A percentile compares a stretch with the other conserved stretches of the same genome.
Conservation (phyloP, 2,888 invertebrate genomes). For the Operophtera brumata region DNA sequence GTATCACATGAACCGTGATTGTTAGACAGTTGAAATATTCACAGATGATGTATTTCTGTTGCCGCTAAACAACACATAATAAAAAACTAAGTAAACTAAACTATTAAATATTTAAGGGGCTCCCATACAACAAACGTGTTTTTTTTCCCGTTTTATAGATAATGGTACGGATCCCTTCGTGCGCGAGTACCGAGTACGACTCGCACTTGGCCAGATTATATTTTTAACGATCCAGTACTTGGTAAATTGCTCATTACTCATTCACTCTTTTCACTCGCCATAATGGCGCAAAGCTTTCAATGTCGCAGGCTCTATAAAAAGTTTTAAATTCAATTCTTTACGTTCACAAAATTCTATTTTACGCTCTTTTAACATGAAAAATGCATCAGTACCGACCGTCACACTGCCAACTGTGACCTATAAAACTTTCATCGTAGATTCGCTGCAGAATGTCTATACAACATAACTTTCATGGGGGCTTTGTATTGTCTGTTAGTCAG, state of each 20-base stretch:
- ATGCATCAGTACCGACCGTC: constrained; percentile 19
- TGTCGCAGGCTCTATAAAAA: constrained; percentile 4
- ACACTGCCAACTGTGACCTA: constrained; percentile 44
- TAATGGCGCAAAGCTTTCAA: constrained; percentile 2
- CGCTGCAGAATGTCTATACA: constrained; percentile 9
- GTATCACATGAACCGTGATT: too few species aligned
- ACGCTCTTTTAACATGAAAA: constrained; percentile 27
- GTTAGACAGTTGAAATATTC: too few species aligned
- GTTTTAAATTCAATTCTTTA: constrained; percentile 22
- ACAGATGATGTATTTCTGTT: too few species aligned
- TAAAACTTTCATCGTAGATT: constrained; percentile 44
- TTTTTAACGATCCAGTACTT: not conserved
- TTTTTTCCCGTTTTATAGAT: too few species aligned
- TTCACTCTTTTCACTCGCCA: not conserved
- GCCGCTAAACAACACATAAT: too few species aligned
- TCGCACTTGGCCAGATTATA: too few species aligned
- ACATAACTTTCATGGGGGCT: constrained; percentile 5
- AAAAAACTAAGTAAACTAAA: too few species aligned
- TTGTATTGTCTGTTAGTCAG: too few species aligned
- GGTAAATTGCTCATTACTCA: not conserved
- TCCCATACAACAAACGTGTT: too few species aligned
- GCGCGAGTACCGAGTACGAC: too few species aligned
- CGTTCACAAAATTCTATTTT: constrained; percentile 22
- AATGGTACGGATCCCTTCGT: too few species aligned
- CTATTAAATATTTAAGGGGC: too few species aligned